Evolutionary conservation across 2,113 vertebrate genomes (phyloP).

Genomic region (Apeltes quadracus): DNA sequence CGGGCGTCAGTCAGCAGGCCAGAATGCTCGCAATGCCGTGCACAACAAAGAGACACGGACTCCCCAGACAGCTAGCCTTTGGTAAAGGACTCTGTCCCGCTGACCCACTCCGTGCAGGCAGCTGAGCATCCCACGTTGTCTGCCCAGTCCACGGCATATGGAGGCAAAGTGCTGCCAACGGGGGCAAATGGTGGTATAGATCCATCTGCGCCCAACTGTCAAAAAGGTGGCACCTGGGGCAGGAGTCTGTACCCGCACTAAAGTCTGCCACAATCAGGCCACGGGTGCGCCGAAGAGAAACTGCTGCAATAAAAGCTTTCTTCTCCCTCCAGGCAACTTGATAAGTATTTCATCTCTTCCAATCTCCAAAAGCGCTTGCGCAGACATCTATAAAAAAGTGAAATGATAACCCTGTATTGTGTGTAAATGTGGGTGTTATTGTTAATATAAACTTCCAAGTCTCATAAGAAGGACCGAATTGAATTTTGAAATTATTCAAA

Average conservation of each 20-base stretch:
- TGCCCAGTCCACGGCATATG: conserved; percentile 73
- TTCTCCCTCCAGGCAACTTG: conserved; percentile 44
- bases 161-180: conserved; percentile 72
- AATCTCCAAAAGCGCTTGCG: conserved; percentile 54
- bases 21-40: conserved; percentile 8
- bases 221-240: conserved; percentile 60
- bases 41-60: conserved; percentile 54
- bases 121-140: conserved; percentile 66
- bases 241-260: conserved; percentile 50
- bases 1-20: conserved; percentile 19
- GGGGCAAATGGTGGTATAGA: conserved; percentile 70
- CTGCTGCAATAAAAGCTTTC: conserved; percentile 54
- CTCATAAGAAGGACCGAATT: conserved; percentile 61
- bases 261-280: conserved; percentile 62
- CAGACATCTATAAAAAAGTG: conserved; percentile 30
- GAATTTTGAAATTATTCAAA: conserved; percentile 69
- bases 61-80: conserved; percentile 40
- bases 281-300: conserved; percentile 59
- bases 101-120: conserved; percentile 59
- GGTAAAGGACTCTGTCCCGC: conserved; percentile 43
- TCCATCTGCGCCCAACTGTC: conserved; percentile 69
- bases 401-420: conserved; percentile 51
- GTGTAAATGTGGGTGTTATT: conserved; percentile 55
- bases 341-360: conserved; percentile 56
- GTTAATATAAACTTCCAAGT: conserved; percentile 62